A percentile compares a stretch with the other conserved stretches of the same genome.
These are phyloP conservation scores for Callionymus lyra DNA, from an alignment of 2,113 vertebrate genomes.

Conservation along the genomic window DNA sequence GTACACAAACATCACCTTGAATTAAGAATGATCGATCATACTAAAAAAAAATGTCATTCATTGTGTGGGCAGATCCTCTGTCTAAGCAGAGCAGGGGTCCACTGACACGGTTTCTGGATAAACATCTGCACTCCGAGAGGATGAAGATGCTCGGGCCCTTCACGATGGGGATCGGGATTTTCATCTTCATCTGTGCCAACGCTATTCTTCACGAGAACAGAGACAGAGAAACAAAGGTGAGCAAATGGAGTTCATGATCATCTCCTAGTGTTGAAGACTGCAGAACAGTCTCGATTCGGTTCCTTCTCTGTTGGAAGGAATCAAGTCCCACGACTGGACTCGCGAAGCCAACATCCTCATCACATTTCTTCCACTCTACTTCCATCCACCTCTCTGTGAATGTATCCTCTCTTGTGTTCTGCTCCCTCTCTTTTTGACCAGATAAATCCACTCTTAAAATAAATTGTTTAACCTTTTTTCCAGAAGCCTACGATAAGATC, in stretches of 20 bases:
- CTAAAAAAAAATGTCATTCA: too few species aligned
- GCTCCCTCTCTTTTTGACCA: slow-evolving; percentile 15
- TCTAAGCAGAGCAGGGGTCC: slow-evolving; percentile 51
- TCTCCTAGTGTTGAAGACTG: too few species aligned
- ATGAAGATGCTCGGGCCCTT: slow-evolving; percentile 99
- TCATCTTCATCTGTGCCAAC: slow-evolving; percentile 97
- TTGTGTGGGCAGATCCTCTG: slow-evolving; percentile 13
- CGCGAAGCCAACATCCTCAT: slow-evolving; percentile 17
- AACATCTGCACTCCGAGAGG: slow-evolving; percentile 85
- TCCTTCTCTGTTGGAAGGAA: too few species aligned
- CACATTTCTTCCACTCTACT: slow-evolving; percentile 27
- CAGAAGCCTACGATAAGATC: slow-evolving; percentile 79
- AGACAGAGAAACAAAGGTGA: slow-evolving; percentile 89
- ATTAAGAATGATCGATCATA: too few species aligned
- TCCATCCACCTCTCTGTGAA: slow-evolving; percentile 8
- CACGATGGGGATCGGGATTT: slow-evolving; percentile 98
- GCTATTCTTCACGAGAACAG: slow-evolving; percentile 96
- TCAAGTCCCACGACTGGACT: too few species aligned
- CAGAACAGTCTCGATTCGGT: too few species aligned
- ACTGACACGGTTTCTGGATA: slow-evolving; percentile 82
- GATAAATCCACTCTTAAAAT: slow-evolving; percentile 12
- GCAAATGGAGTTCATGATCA: too few species aligned
- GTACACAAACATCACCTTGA: slow-evolving; percentile 8
- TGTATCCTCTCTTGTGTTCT: too few species aligned
- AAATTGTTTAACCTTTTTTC: not conserved